Base-by-base conservation (phyloP, 2,797 vertebrate genomes). In the Argya squamiceps region DNA sequence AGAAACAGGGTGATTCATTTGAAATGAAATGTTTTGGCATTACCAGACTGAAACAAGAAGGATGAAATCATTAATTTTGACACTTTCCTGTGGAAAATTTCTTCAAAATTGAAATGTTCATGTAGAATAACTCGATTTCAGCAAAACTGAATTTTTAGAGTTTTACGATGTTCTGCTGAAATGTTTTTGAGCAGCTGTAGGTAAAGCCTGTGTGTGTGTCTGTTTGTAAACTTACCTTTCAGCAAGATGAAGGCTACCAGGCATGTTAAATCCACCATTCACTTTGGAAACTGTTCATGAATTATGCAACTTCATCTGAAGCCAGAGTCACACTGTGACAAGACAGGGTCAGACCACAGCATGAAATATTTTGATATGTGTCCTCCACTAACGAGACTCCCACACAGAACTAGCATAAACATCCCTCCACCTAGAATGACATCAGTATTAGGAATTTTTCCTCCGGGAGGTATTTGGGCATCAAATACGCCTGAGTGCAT, bases 61-160 rank as follows among this genome's bases (percentile, higher is more conserved):
- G 62, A 63, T 55, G 43, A 84, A 89, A 56, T 70, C 2, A 96
- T 89, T 94, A 10, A 71, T 93, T 95, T 92, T 95, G 84, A 95
- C 89, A 92, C 17, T 89, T 88, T 68, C 24, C 11, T 49, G 12
- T 39, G 27, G 56, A 93, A 88, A 74, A 77, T 9, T 59, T 82
- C 34, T 83, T 79, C 41, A 74, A 36, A 94, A 70, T 37, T 49
- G 24, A 70, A 83, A 36, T 43, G 37, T 49, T 93, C 36, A 14
- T 49, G 19, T 85, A 64, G 44, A 91, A 70, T 4, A 88, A 67
- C 12, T 67, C 0, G 0, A 37, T 91, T 84, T 89, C n/a, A 82
- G 55, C 15, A 59, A 65, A 92, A 63, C 12, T 63, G 16, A 20
- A 5, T 53, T 84, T 97, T n/a, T 67, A 8, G 21, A 46, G 13